Evolutionary conservation across 1,140 invertebrate species (phyloP), one percentile per base, ranked within the genome.

Genomic region (Camponotus pennsylvanicus): DNA sequence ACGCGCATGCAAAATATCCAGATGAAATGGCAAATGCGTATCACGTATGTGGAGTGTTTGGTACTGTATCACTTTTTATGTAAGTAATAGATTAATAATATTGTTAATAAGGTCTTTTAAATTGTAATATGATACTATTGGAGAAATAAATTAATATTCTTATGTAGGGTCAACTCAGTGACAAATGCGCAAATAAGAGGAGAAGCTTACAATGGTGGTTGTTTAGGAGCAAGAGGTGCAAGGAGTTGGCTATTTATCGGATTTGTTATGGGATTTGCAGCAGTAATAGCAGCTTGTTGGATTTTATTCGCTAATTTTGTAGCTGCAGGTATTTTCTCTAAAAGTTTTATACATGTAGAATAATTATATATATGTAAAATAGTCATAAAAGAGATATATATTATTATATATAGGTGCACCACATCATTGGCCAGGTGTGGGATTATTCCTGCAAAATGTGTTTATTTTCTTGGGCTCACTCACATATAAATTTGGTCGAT

Each of bases 171-270:
- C 5, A 99, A 99, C 95, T 97, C 98, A 32, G 98, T 99, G 3
- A 98, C 99, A 42, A 99, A 99, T 96, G 97, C 98, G 71, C 98
- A 99, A 96, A 96, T 97, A n/a, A 95, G 98, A 92, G 98, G 98
- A 40, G 98, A 99, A 93, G 96, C 96, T 3, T 99, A 98, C 93
- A 97, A 97, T 21, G 98, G 97, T 32, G 98, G 98, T 0, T 98
- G 98, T 93, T 95, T 99, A 79, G 99, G 98, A 13, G 97, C 98
- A 2, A 96, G 97, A 94, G 98, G 98, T 67, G 98, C 98, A 18
- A 96, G 98, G 84, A 96, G 98, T n/a, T 99, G 99, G 98, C 95
- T 99, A 0, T 99, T 99, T 93, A 95, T 99, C 67, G 99, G 99
- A 5, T 99, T 99, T 95, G 97, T 99, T 0, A 96, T 99, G 90